A percentile compares a stretch with the other conserved stretches of the same genome.
These are phyloP conservation scores for Rhopilema esculentum DNA, from an alignment of 30 jellyfish, hydroid and myxozoan species.

Conservation along the genomic window DNA sequence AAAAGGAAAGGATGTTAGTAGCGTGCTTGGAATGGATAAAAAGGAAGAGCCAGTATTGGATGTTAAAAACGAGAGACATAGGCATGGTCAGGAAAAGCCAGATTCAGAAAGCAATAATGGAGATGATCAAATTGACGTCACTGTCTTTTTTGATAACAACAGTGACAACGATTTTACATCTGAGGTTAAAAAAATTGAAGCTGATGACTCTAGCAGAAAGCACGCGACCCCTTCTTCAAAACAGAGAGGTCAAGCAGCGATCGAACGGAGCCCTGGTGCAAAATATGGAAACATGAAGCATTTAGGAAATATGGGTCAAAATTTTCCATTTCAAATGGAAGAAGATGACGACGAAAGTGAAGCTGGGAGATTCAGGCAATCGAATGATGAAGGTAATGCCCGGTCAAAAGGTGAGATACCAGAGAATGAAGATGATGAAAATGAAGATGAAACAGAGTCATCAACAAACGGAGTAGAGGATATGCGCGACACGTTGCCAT, in stretches of 20 bases:
- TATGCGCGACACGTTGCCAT: constrained; percentile 73
- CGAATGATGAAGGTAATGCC: constrained; percentile 49
- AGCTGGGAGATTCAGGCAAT: neutral
- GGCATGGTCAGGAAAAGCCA: neutral
- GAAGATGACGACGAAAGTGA: constrained; percentile 41
- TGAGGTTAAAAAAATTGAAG: constrained; percentile 35
- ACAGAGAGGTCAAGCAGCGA: neutral
- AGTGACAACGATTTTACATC: constrained; percentile 21
- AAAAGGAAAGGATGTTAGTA: neutral
- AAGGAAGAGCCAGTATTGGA: neutral
- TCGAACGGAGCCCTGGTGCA: neutral
- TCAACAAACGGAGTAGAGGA: constrained; percentile 50
- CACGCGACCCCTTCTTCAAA: neutral
- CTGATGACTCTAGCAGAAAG: neutral
- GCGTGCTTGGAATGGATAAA: constrained; percentile 11
- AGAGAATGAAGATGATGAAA: constrained; percentile 56
- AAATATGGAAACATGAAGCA: neutral
- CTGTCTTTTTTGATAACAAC: constrained; percentile 73
- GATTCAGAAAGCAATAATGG: neutral
- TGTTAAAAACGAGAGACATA: constrained; percentile 8
- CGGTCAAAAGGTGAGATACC: constrained; percentile 79
- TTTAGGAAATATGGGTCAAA: neutral
- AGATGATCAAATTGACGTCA: constrained; percentile 68
- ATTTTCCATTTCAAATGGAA: constrained; percentile 35
- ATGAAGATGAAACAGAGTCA: constrained; percentile 39